Base-by-base conservation (phyloP, 2,113 vertebrate genomes). In the Marmota monax region DNA sequence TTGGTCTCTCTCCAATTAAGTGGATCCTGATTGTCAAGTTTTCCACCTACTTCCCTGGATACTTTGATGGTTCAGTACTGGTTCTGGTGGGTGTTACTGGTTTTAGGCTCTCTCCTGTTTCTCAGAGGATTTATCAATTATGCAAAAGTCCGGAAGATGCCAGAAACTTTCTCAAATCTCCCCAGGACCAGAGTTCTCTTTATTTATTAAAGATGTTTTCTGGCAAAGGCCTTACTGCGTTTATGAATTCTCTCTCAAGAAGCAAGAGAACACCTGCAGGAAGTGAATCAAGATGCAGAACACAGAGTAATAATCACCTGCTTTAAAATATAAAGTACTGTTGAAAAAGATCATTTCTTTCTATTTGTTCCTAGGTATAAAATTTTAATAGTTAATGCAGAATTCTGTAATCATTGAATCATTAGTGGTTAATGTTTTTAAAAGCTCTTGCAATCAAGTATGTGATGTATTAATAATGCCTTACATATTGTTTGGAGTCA, bases 91-190 rank as follows among this genome's bases (percentile, higher is more conserved):
- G 99, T 99, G 98, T 99, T 99, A 98, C 99, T 99, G 98, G 99
- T 99, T 69, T 98, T 99, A 98, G 99, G 99, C 83, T 99, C 99
- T 98, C 98, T 99, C 98, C 99, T 99, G 97, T 99, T 99, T 98
- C 99, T 99, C 98, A 99, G 99, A 99, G 99, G 99, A 97, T 99
- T 99, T 99, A 99, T 99, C 98, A 99, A 99, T 99, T 99, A 99
- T 74, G 99, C 99, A 98, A 99, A 99, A 98, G 99, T 99, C 97
- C 99, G 99, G 98, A 99, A 99, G 99, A 99, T 99, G 99, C 99
- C 99, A 16, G 99, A 99, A 98, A 99, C 99, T 48, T 99, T 99
- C 92, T 99, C 99, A 94, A 99, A 99, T 96, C 99, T 99, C 42
- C 99, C 99, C 92, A 99, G 99, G 96, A 99, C 99, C 98, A 99